Evolutionary conservation across 37 sponge, comb jelly and placozoan species (phyloP), one percentile per base, ranked within the genome.

Genomic region (Halisarca cf. caerulea): DNA sequence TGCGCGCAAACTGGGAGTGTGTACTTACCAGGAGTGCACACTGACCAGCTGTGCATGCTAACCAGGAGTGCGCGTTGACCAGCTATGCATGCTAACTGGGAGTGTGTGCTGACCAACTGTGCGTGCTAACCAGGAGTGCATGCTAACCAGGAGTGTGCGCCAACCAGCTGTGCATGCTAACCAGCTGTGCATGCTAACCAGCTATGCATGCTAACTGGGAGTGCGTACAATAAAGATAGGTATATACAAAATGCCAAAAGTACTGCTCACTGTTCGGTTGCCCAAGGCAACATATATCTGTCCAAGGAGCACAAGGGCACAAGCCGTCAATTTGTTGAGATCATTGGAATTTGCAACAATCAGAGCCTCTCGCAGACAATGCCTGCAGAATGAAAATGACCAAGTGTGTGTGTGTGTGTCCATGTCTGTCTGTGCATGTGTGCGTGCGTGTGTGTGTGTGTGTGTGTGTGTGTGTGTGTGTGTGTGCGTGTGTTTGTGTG

Each of bases 201-300:
- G n/a, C n/a, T n/a, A n/a, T n/a, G n/a, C n/a, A 28, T 36, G 41
- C 11, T 11, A 38, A 73, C 74, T 38, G 20, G 37, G 5, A 73
- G 17, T 34, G 17, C 80, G 27, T 59, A 81, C 40, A 59, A 5
- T 33, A 59, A 81, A 39, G 14, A 82, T 38, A 11, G 5, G 11
- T 30, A 35, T 64, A 58, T 55, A 35, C 4, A 15, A 45, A 40
- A 8, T 55, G 18, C 42, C 55, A n/a, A n/a, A n/a, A n/a, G n/a
- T n/a, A n/a, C n/a, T n/a, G 24, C 71, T 58, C 36, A 92, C 95
- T 87, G 85, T 89, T 30, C 71, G 70, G 57, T 93, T 96, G 11
- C 93, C 97, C 28, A 96, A 77, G 30, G 91, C 83, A 34, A 96
- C 58, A 84, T 90, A 96, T 18, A 96, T 91, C 82, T 96, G 91